Conservation (phyloP, 2,888 invertebrate species). For the Sericinus montela region DNA sequence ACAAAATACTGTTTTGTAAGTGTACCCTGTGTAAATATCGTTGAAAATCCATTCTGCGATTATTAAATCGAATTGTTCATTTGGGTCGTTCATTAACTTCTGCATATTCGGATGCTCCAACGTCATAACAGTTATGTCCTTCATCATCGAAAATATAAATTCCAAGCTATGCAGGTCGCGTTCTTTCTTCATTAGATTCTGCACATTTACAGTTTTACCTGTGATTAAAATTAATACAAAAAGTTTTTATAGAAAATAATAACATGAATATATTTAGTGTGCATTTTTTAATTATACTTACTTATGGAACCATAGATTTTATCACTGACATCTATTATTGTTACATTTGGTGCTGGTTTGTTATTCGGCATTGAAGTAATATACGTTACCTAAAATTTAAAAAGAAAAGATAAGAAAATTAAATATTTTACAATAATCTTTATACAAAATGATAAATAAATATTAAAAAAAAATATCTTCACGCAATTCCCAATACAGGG, state of each 20-base stretch:
- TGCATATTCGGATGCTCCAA: neutral
- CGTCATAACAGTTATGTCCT: neutral
- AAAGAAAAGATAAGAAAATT: neutral
- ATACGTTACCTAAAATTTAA: constrained; percentile 37
- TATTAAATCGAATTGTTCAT: neutral
- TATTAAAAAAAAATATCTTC: too few species aligned
- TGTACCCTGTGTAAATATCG: constrained; percentile 4
- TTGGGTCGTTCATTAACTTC: neutral
- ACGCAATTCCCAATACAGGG: too few species aligned
- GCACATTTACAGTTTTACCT: neutral
- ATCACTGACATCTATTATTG: constrained; percentile 30
- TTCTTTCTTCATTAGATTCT: neutral
- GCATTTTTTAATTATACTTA: neutral
- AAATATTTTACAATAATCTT: too few species aligned
- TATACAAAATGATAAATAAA: too few species aligned
- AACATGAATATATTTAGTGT: too few species aligned
- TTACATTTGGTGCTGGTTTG: constrained; percentile 32
- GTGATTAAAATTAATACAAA: neutral
- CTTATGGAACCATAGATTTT: constrained; percentile 1
- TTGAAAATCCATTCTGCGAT: constrained; percentile 3
- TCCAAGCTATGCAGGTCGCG: neutral
- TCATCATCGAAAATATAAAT: neutral
- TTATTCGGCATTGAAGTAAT: constrained; percentile 32
- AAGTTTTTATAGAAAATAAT: too few species aligned
- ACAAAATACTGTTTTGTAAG: too few species aligned